Evolutionary conservation across 2,888 invertebrate genomes (phyloP).

Genomic region (Caenorhabditis drosophilae): DNA sequence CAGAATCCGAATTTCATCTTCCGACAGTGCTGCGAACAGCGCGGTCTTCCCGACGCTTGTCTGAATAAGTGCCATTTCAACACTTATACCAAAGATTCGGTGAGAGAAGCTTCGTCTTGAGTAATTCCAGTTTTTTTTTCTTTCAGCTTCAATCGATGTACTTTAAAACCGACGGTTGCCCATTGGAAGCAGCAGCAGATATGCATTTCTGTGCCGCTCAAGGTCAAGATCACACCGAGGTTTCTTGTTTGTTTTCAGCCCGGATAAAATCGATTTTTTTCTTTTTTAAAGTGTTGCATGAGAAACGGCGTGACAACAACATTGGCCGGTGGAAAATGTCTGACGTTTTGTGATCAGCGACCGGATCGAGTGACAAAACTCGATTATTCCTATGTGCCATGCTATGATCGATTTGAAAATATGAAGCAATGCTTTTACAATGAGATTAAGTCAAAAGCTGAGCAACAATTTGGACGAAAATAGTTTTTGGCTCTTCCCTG

Average conservation of each 20-base stretch:
- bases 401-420: conserved; percentile 59
- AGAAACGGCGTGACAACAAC: conserved; percentile 60
- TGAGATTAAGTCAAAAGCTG: conserved; percentile 60
- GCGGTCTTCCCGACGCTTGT: conserved; percentile 64
- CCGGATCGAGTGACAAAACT: conserved; percentile 63
- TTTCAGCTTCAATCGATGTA: conserved; percentile 67
- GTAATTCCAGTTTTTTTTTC: too few species aligned
- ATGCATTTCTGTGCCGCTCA: conserved; percentile 65
- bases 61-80: conserved; percentile 66
- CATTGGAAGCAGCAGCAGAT: conserved; percentile 65
- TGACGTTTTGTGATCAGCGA: conserved; percentile 63
- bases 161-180: conserved; percentile 66
- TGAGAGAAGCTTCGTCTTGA: conserved; percentile 8
- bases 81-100: conserved; percentile 62
- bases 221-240: conserved; percentile 50
- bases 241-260: too few species aligned
- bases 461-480: conserved; percentile 49
- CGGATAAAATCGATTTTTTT: too few species aligned
- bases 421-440: conserved; percentile 67
- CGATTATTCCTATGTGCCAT: conserved; percentile 62
- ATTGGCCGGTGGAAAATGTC: conserved; percentile 62
- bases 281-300: conserved; percentile 59
- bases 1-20: conserved; percentile 67
- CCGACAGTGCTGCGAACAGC: conserved; percentile 67
- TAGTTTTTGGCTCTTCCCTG: too few species aligned